Evolutionary conservation across 2,113 vertebrate genomes (phyloP), one percentile per base, ranked within the genome.

Genomic region (Pipra filicauda): DNA sequence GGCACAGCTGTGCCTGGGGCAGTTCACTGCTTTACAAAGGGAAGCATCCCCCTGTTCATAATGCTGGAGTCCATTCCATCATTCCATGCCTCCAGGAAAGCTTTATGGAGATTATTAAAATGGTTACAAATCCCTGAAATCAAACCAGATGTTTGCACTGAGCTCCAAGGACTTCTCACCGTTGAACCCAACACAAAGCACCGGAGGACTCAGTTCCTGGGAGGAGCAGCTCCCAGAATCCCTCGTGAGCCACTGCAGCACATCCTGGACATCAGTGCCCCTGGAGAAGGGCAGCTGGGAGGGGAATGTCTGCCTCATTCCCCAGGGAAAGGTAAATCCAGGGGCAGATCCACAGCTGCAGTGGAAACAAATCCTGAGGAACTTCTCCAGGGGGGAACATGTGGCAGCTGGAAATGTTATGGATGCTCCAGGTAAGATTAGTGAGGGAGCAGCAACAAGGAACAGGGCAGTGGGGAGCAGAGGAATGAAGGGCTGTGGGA

Each of bases 351-450:
- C 72, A 62, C 61, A 64, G 88, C 75, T 69, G 84, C 69, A 16
- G 3, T 0, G 30, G 52, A 15, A 31, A 46, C 16, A 2, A 31
- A 23, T 10, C 33, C 46, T 5, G 23, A 66, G 61, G n/a, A 58
- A 28, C 1, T 3, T 6, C 61, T 37, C 12, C 67, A 12, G 66
- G 0, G 78, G 31, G 70, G 6, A 21, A 39, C 5, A 9, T 3
- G 12, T 1, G 26, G 2, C 30, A 65, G 75, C 30, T 48, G 64
- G 67, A 13, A 43, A 8, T 2, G 1, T 1, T 4, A 0, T 0
- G 6, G 52, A 4, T 4, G 9, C 12, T 15, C 11, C 43, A 13
- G 70, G 19, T 4, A 2, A 33, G 46, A 2, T 8, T 0, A 8
- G 30, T 0, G 33, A 72, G 72, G 64, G 58, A 79, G 62, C 62